Evolutionary conservation across 2,888 invertebrate species (phyloP), one percentile per base, ranked within the genome.

Genomic region (Cordilura impudica): DNA sequence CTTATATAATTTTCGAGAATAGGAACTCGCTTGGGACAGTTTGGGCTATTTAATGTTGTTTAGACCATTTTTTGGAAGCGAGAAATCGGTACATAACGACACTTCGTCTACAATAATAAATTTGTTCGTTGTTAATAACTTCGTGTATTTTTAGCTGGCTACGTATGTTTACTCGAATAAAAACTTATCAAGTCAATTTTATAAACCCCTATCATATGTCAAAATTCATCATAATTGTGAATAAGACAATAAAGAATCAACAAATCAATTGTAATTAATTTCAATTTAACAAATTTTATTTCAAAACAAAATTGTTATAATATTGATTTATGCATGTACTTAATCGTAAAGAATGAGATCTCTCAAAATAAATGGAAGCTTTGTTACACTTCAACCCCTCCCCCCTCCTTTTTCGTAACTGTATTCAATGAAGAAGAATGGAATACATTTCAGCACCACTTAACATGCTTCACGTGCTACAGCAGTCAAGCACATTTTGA

Each of bases 401-500:
- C 29, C 39, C 43, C 53, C 4, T 19, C 31, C 18, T 54, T 16
- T 39, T 56, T 39, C 4, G 35, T 39, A 12, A 10, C 10, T n/a
- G 31, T 31, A 10, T 31, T 31, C 31, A n/a, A n/a, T 29, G 14
- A 70, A n/a, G 51, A 47, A 43, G 49, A 61, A 63, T 39, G 35
- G 39, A 60, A 35, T 51, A 23, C 26, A 31, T 49, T 67, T 72
- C 66, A 54, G 66, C 78, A 74, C 58, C 78, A 78, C 70, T 78
- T 70, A 78, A 78, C 70, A 49, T 74, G 74, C 61, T 70, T 70
- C 70, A 78, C 78, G 78, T 78, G 74, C 78, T 54, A 58, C 58
- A 60, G 54, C 61, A 78, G 51, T 69, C 69, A 26, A 47, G 21
- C 58, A 53, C 45, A 65, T 51, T 60, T 45, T 14, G 49, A 58